Evolutionary conservation across 2,113 vertebrate species (phyloP), one percentile per base, ranked within the genome.

Genomic region (Xiphophorus hellerii): DNA sequence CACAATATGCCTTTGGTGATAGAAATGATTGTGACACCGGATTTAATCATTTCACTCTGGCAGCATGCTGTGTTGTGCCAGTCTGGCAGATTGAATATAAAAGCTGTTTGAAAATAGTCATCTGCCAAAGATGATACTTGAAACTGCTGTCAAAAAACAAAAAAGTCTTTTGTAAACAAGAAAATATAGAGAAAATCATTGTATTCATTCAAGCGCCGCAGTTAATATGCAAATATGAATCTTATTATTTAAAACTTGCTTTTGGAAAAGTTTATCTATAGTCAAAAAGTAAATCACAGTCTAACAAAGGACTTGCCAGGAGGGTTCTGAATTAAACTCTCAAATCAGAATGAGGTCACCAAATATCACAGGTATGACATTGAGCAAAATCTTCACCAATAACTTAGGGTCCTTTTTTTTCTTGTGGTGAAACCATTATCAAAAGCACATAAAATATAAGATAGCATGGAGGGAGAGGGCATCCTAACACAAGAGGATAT

Each of bases 91-190:
- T 81, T 85, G 85, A 66, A 87, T 83, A 68, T 42, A 85, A 73
- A 85, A 73, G 86, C 82, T 73, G 75, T 80, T 69, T 81, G 65
- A 28, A 74, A 88, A 84, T 77, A 81, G 69, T 85, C 35, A 77
- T 77, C 76, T 62, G 68, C n/a, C 17, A 1, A 61, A 60, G 22
- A 77, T 28, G 51, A 85, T 72, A 71, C 42, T 71, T 44, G 33
- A 80, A 74, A 76, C 78, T 13, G 42, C 62, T 71, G 65, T 85
- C 76, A 77, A 87, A 85, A 61, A 13, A 31, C 51, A 54, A 14
- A 11, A 48, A 11, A 29, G 42, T 15, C 22, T 42, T 15, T 35
- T 71, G 58, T 42, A n/a, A 35, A 27, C 8, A 54, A 58, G 31
- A 11, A 51, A 51, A 31, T 10, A 2, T 22, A 9, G 27, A 68